Evolutionary conservation across 2,113 vertebrate genomes (phyloP), one percentile per base, ranked within the genome.

Genomic region (Illadopsis cleaveri): DNA sequence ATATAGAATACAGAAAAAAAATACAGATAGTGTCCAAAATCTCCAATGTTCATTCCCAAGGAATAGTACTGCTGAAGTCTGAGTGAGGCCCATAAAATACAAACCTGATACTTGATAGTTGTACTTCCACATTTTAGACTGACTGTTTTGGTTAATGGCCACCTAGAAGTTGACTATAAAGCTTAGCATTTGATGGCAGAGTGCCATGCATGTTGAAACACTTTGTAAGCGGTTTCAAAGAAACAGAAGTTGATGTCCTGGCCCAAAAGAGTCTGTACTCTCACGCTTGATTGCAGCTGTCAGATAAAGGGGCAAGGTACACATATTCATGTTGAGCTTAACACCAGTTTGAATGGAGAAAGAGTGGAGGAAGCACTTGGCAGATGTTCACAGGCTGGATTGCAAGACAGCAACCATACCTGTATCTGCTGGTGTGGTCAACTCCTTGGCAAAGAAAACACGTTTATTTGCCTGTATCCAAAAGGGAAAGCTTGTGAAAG

Each of bases 401-500:
- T 93, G 65, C 48, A 82, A 86, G 72, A 76, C 56, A 90, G 20
- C 28, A 88, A 30, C 44, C 50, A 3, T 42, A 92, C 68, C 71
- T 66, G 33, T 16, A 31, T 81, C 47, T 86, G 56, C 86, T 95
- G 91, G 96, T 83, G 70, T 61, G 86, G 70, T 76, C 89, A 92
- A 82, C 96, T 97, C 75, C 86, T 86, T 71, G 42, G 91, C 90
- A 90, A 97, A 95, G 83, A 86, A 86, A 91, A 27, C 40, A 38
- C 1, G 7, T 93, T 97, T 96, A 92, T 77, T 27, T 93, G 84
- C 62, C 70, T 96, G 94, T 93, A 89, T 96, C 96, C 97, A 95
- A 81, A 97, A 94, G 66, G 85, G 73, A 96, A 94, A 79, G 70
- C 69, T 97, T 94, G 84, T 93, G 86, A 97, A 90, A 85, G 90